Percentiles rank a stretch among this genome's conserved stretches.
Conservation (phyloP, 1,140 invertebrate genomes). For the Drosophila ercepeae region DNA sequence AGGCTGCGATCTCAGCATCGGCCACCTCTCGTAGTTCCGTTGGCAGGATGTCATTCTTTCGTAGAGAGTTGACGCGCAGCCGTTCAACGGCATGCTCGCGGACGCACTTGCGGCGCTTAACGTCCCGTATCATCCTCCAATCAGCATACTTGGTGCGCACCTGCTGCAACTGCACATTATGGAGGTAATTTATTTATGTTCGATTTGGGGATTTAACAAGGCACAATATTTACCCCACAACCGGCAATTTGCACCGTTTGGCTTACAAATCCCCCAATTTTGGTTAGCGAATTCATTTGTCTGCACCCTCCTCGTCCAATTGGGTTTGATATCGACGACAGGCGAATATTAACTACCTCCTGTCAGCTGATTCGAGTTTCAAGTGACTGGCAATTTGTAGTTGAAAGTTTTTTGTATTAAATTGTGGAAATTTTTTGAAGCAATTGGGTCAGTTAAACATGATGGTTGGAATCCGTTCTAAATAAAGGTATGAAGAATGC, state of each 20-base stretch:
- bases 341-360: not conserved
- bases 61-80: slow-evolving; percentile 89
- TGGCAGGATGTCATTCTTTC: slow-evolving; percentile 93
- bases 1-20: slow-evolving; percentile 88
- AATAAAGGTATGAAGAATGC: not conserved
- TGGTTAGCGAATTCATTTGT: slow-evolving; percentile 68
- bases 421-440: not conserved
- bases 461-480: not conserved
- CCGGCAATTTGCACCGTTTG: slow-evolving; percentile 75
- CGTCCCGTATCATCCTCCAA: slow-evolving; percentile 92
- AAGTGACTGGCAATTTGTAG: not conserved
- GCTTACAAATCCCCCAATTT: slow-evolving; percentile 58
- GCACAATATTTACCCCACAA: slow-evolving; percentile 63
- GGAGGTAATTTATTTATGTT: too few relatives aligned
- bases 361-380: slow-evolving; percentile 10
- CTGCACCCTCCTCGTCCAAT: not conserved
- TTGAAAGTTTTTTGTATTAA: not conserved
- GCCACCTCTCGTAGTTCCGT: slow-evolving; percentile 90
- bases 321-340: slow-evolving; percentile 8
- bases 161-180: slow-evolving; percentile 86
- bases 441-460: not conserved
- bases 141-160: slow-evolving; percentile 89
- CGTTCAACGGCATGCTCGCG: slow-evolving; percentile 89
- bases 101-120: slow-evolving; percentile 89
- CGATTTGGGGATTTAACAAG: not conserved